phyloP scores from a whole-genome alignment of 64 coral and sea anemone genomes.

The Montipora sp. region DNA sequence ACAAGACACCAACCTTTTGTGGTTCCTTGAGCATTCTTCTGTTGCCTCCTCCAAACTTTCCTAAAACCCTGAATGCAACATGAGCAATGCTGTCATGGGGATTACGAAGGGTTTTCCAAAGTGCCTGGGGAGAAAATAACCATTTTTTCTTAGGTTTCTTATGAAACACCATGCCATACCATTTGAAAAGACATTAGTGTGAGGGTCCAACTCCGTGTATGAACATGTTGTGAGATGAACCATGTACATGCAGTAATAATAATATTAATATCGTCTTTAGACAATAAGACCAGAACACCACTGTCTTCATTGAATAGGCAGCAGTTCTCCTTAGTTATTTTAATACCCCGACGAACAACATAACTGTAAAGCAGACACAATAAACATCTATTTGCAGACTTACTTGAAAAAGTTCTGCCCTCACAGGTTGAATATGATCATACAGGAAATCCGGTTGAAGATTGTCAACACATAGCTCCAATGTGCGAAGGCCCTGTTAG shows the following conservation, averaged over 20 bases:
- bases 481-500: conserved; percentile 75
- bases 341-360: neutral
- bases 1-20: conserved; percentile 64
- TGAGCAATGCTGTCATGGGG: conserved; percentile 96
- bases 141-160: neutral
- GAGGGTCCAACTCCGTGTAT: too few relatives aligned
- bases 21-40: conserved; percentile 98
- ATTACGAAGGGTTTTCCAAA: conserved; percentile 99
- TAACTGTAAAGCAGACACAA: neutral
- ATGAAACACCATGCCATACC: neutral
- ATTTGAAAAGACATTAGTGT: too few relatives aligned
- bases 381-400: neutral
- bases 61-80: conserved; percentile 95
- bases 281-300: too few relatives aligned
- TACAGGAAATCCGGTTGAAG: conserved; percentile 97
- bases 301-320: too few relatives aligned
- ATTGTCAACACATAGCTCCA: conserved; percentile 98
- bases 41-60: conserved; percentile 99
- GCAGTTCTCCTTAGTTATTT: too few relatives aligned
- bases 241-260: too few relatives aligned
- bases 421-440: conserved; percentile 99
- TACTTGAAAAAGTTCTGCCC: conserved; percentile 97
- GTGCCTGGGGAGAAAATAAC: conserved; percentile 51
- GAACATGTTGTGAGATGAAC: too few relatives aligned
- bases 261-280: too few relatives aligned